Evolutionary conservation across 2,797 vertebrate genomes (phyloP), one percentile per base, ranked within the genome.

Genomic region (Erethizon dorsatum): DNA sequence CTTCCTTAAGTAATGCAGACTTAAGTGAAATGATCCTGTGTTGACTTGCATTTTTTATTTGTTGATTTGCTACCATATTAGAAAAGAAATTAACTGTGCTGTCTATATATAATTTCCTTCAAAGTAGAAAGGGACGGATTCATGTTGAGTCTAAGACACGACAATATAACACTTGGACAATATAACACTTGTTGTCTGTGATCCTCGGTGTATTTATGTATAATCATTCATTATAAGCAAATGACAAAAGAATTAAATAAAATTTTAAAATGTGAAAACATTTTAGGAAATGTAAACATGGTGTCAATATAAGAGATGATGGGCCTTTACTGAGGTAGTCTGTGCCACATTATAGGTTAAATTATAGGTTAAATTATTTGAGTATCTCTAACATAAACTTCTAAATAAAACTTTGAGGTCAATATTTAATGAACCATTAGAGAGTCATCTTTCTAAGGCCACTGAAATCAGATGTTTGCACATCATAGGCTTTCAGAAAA

Each of bases 271-370:
- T 88, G 33, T 87, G 56, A 88, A 92, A 71, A 31, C 15, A 37
- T 92, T 93, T 96, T 45, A 79, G n/a, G n/a, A 80, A 94, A 94
- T 79, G 6, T 11, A 95, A 94, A 71, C 31, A 47, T 41, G 79
- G 85, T 92, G 91, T 82, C 33, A 65, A 14, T 87, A 37, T 84
- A 54, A 90, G 28, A 86, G n/a, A 83, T 26, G 14, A 57, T 28
- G 47, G 71, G 15, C 22, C 20, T 96, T 93, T 88, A 59, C 31
- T 69, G 37, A 69, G 17, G 17, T 33, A 79, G 5, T 26, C 22
- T 87, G 4, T 90, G 31, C 52, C 47, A 78, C 31, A 73, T 80
- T 63, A 88, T 24, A 41, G 24, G 2, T 91, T 91, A 86, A 89
- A 73, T 80, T 63, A 88, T 24, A 41, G 24, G 2, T 91, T 91